phyloP scores from a whole-genome alignment of 1,140 invertebrate genomes.

The Neodiprion virginianus region DNA sequence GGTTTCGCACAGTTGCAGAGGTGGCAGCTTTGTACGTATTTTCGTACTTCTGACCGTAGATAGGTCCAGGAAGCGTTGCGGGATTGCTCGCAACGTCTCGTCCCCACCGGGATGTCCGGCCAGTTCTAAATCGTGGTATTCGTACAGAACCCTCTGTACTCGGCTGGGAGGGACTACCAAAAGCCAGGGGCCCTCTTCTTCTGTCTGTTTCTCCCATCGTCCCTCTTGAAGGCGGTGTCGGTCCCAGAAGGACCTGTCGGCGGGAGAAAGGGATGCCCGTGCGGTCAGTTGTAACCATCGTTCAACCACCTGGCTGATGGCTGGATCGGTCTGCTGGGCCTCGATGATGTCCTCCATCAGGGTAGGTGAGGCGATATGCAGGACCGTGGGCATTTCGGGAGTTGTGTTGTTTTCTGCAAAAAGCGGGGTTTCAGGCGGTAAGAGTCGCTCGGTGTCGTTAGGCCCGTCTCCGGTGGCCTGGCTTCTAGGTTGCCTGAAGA shows the following conservation, averaged over 20 bases:
- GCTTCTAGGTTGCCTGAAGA: not conserved
- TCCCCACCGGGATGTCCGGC: slow-evolving; percentile 33
- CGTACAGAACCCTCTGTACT: slow-evolving; percentile 13
- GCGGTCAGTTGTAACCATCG: not conserved
- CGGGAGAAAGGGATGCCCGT: not conserved
- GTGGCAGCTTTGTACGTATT: slow-evolving; percentile 19
- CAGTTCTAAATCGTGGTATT: slow-evolving; percentile 26
- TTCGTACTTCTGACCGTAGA: slow-evolving; percentile 9
- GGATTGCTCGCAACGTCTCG: slow-evolving; percentile 30
- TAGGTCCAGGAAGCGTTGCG: slow-evolving; percentile 24
- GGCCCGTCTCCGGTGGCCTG: not conserved
- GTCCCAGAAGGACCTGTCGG: slow-evolving; percentile 6
- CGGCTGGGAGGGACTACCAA: slow-evolving; percentile 18
- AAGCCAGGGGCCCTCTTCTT: slow-evolving; percentile 2
- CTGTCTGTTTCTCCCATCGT: not conserved
- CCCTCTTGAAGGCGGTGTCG: not conserved
- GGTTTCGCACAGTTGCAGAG: slow-evolving; percentile 20
- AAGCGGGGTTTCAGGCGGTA: not conserved
- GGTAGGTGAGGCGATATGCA: not conserved
- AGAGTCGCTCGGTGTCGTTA: not conserved
- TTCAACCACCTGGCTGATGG: not conserved
- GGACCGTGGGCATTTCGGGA: not conserved
- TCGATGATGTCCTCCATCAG: slow-evolving; percentile 15
- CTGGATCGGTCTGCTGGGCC: slow-evolving; percentile 15
- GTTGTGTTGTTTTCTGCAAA: not conserved